Conservation (phyloP, 2,113 vertebrate species). For the Lycocorax pyrrhopterus region DNA sequence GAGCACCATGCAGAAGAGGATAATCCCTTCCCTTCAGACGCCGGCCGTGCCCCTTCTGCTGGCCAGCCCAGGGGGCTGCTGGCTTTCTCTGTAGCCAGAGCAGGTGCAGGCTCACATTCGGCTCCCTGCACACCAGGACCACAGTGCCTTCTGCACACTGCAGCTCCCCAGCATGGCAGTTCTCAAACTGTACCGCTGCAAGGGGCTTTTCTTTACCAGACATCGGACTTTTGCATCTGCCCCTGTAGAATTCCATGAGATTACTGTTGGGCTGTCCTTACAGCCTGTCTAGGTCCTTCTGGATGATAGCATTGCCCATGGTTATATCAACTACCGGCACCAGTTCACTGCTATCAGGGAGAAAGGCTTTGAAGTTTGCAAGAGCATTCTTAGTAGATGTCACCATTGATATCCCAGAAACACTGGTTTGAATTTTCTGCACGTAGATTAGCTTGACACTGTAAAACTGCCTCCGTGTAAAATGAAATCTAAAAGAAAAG, state of each 20-base stretch:
- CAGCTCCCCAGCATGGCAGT: not conserved
- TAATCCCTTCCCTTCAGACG: not conserved
- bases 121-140: not conserved
- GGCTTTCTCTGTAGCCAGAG: not conserved
- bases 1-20: not conserved
- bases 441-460: not conserved
- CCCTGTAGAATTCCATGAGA: not conserved
- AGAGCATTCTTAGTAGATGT: not conserved
- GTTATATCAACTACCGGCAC: fast-evolving
- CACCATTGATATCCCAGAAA: not conserved
- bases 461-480: not conserved
- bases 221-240: fast-evolving
- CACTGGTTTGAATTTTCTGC: not conserved
- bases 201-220: not conserved
- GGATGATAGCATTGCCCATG: not conserved
- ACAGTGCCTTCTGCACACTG: not conserved
- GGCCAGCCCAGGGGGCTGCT: not conserved
- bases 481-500: not conserved
- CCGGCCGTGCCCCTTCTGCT: not conserved
- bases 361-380: not conserved
- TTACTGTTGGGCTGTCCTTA: not conserved
- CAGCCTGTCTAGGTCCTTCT: not conserved
- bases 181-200: not conserved
- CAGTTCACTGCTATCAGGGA: not conserved
- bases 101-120: not conserved